Base-by-base conservation (phyloP, 2,888 invertebrate genomes). In the Temnothorax ravouxi region DNA sequence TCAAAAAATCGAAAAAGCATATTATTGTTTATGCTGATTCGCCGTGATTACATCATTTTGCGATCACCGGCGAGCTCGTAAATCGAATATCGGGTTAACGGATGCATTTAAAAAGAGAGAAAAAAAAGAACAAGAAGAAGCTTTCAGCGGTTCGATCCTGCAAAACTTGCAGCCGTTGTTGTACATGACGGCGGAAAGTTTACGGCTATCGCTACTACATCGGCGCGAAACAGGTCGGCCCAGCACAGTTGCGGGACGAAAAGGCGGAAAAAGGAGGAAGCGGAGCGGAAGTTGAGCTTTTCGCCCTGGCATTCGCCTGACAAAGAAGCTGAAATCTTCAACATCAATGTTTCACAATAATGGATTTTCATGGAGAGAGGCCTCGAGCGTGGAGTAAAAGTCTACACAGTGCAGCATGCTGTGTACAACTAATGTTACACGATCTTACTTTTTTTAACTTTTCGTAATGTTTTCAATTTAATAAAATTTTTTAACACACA, bases 271-370 rank as follows among this genome's bases (percentile, higher is more conserved):
- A 50, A 84, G 64, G 56, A 84, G 84, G 74, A 76, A 69, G 75
- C 87, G 64, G 47, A 61, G 79, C 87, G 85, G 79, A 81, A 87
- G 84, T 72, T 83, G 86, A 83, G 77, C 76, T 84, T 87, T 84
- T 56, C 74, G 59, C 86, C 62, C 67, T 71, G 77, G 72, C 84
- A 71, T 84, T 29, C 29, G 41, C 61, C 80, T 79, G 83, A 84
- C 74, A 82, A 80, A 85, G 86, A 88, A 88, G 83, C 86, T 89
- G 79, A 85, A 89, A 86, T 85, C 83, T 84, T 85, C 84, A 84
- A 76, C 86, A 77, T 84, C 86, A 86, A 86, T 89, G 83, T 88
- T 89, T 89, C 67, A 74, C 76, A 83, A 77, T 86, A 85, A 89
- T 83, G 86, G 69, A 56, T 66, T 84, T 89, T 86, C 69, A 47